Evolutionary conservation across 2,888 invertebrate species (phyloP).

Genomic region (Reticulitermes lucifugus): DNA sequence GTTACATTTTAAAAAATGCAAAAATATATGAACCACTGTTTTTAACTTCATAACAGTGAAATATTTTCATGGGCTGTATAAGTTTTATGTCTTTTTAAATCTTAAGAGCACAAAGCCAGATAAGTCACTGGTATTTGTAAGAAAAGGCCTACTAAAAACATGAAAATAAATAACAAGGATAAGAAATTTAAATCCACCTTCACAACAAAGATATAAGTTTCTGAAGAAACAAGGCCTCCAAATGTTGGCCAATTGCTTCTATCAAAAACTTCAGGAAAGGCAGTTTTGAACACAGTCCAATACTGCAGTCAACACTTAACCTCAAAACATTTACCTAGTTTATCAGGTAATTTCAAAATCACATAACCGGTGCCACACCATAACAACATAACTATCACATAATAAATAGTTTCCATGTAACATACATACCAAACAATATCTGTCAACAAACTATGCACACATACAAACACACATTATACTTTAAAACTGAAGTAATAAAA

Average conservation of each 20-base stretch:
- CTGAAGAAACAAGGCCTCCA: not conserved
- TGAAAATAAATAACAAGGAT: not conserved
- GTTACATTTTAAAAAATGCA: not conserved
- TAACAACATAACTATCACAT: not conserved
- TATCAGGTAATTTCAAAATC: slow-evolving; percentile 1
- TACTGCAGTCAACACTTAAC: not conserved
- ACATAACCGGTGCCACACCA: not conserved
- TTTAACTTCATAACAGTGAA: not conserved
- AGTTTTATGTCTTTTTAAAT: not conserved
- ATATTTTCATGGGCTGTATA: not conserved
- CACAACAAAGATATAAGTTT: not conserved
- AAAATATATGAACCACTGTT: not conserved
- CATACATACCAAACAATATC: slow-evolving; percentile 2
- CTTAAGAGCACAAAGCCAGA: not conserved
- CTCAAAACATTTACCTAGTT: not conserved
- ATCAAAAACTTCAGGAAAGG: not conserved
- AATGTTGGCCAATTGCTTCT: not conserved
- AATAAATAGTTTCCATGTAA: slow-evolving; percentile 18
- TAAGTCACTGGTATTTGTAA: not conserved
- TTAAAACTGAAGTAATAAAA: slow-evolving; percentile 36
- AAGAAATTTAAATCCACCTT: not conserved
- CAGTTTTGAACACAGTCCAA: not conserved
- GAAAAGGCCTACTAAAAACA: not conserved
- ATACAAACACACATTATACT: slow-evolving; percentile 25
- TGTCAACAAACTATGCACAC: slow-evolving; percentile 1